These are phyloP conservation scores for Drosophila percnosoma DNA, from an alignment of 2,888 invertebrate genomes.

Conservation along the genomic window DNA sequence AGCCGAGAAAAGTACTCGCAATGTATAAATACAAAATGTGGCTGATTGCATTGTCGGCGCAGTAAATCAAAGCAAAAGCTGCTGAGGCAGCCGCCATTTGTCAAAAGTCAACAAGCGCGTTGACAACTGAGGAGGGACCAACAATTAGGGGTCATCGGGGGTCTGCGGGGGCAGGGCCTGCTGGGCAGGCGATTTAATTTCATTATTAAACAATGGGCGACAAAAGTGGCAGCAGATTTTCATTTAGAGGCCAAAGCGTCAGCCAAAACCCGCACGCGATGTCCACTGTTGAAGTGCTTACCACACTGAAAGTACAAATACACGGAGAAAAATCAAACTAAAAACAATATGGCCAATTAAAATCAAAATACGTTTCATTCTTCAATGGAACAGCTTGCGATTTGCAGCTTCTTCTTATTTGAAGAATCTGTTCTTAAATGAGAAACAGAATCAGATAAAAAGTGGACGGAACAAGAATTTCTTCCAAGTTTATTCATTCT, in stretches of 20 bases:
- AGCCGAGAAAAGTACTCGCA: constrained; percentile 28
- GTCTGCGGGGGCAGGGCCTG: background rate
- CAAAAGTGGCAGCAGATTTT: constrained; percentile 76
- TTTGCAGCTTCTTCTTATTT: background rate
- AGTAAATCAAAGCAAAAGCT: constrained; percentile 65
- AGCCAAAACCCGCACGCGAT: constrained; percentile 50
- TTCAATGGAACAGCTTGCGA: background rate
- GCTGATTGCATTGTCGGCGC: constrained; percentile 67
- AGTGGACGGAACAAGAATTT: fast-evolving
- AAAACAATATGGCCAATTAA: background rate
- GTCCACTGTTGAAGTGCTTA: background rate
- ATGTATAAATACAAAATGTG: constrained; percentile 48
- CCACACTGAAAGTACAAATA: constrained; percentile 1
- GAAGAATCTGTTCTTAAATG: background rate
- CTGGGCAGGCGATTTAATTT: constrained; percentile 67
- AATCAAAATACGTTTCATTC: background rate
- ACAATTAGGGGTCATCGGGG: background rate
- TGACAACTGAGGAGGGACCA: constrained; percentile 66
- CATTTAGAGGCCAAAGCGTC: constrained; percentile 63
- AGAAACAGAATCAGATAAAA: background rate
- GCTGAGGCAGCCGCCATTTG: constrained; percentile 64
- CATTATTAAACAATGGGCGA: constrained; percentile 80
- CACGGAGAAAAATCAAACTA: background rate
- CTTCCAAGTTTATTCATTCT: fast-evolving
- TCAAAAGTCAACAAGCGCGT: constrained; percentile 79